Conservation (phyloP, 1,140 invertebrate species). For the Watersipora subatra region DNA sequence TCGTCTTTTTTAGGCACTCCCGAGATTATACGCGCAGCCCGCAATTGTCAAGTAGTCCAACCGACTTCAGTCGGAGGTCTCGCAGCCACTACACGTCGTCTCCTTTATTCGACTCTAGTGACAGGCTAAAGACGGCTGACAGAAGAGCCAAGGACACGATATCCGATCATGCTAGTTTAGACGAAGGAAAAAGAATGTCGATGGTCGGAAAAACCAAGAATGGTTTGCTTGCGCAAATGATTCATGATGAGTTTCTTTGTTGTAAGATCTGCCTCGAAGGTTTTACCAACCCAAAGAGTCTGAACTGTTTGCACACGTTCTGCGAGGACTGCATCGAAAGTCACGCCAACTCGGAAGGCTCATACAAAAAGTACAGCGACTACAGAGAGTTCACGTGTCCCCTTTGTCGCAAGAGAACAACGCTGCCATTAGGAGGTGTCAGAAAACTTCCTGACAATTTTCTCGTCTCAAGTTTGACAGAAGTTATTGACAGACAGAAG, state of each 20-base stretch:
- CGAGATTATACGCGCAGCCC: not conserved
- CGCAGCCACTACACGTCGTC: not conserved
- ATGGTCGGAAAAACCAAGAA: not conserved
- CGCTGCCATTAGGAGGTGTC: slow-evolving; percentile 39
- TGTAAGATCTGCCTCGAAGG: slow-evolving; percentile 40
- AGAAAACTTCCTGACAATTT: slow-evolving; percentile 43
- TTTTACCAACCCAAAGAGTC: slow-evolving; percentile 54
- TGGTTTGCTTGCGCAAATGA: slow-evolving; percentile 14
- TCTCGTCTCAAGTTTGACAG: slow-evolving; percentile 38
- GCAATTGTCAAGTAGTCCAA: not conserved
- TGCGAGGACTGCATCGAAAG: slow-evolving; percentile 61
- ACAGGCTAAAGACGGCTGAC: not conserved
- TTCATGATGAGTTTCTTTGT: slow-evolving; percentile 22
- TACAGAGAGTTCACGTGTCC: slow-evolving; percentile 42
- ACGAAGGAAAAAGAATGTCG: not conserved
- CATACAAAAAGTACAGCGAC: slow-evolving; percentile 41
- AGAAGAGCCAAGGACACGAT: not conserved
- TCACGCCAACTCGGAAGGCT: slow-evolving; percentile 36
- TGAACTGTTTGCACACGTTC: slow-evolving; percentile 83
- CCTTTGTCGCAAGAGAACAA: slow-evolving; percentile 40
- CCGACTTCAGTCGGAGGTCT: not conserved
- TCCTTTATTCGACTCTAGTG: not conserved
- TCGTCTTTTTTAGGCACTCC: not conserved
- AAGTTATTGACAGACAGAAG: slow-evolving; percentile 32
- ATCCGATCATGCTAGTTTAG: not conserved